Conservation (phyloP, 2,888 invertebrate species). For the Lamellibrachia satsuma region DNA sequence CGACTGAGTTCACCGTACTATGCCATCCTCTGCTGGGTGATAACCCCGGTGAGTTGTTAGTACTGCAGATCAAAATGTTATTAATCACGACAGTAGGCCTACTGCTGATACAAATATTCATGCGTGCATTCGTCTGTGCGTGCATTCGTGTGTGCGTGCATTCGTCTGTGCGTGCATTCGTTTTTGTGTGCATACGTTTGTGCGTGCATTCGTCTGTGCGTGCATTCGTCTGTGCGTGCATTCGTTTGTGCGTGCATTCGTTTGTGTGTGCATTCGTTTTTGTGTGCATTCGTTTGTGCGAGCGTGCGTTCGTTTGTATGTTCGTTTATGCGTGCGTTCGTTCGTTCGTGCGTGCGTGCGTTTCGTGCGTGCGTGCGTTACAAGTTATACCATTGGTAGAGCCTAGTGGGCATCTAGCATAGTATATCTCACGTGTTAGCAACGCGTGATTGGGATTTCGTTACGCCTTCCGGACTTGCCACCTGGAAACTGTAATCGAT, state of each 20-base stretch:
- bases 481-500: slow-evolving; percentile 5
- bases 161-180: no score
- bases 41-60: background rate
- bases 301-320: background rate
- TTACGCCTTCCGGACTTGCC: background rate
- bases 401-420: background rate
- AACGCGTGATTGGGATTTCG: background rate
- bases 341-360: background rate
- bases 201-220: background rate
- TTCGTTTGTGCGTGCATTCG: background rate
- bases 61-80: no score
- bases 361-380: background rate
- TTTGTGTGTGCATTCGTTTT: no score
- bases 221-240: background rate
- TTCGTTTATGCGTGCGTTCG: background rate
- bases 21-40: background rate
- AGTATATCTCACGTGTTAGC: background rate
- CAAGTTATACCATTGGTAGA: background rate
- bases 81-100: no score
- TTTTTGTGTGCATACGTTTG: background rate
- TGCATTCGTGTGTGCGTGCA: no score
- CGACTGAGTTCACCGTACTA: background rate
- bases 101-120: no score
- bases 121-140: no score
- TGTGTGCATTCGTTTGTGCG: no score